Percentiles rank a stretch among this genome's conserved stretches.
These are phyloP conservation scores for Drosophila quadrilineata DNA, from an alignment of 1,140 invertebrate species.

Conservation along the genomic window DNA sequence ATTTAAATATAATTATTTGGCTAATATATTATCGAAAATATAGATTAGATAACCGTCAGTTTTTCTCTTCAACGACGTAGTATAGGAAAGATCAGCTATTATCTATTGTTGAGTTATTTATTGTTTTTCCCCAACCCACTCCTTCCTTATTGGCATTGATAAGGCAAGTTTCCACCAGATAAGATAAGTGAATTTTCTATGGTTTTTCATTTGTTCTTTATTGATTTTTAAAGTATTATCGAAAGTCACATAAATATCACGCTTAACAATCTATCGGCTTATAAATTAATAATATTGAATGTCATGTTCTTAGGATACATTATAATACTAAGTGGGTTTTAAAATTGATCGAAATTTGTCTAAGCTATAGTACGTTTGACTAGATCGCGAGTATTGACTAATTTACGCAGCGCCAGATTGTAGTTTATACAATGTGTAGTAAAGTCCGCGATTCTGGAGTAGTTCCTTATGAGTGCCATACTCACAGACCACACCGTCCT, in stretches of 20 bases:
- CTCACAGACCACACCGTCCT: constrained; percentile 87
- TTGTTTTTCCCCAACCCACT: too few relatives aligned
- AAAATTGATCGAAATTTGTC: constrained; percentile 56
- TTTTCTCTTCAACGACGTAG: too few relatives aligned
- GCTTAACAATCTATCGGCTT: neutral
- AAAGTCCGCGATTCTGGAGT: constrained; percentile 85
- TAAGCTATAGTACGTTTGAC: constrained; percentile 21
- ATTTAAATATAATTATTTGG: too few relatives aligned
- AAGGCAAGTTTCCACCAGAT: too few relatives aligned
- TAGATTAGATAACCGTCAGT: too few relatives aligned
- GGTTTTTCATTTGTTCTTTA: neutral
- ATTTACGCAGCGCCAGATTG: constrained; percentile 78
- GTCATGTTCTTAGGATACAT: constrained; percentile 21
- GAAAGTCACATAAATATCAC: neutral
- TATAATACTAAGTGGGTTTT: constrained; percentile 36
- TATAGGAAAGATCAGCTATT: too few relatives aligned
- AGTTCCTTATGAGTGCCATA: constrained; percentile 87
- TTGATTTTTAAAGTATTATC: neutral
- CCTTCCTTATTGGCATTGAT: too few relatives aligned
- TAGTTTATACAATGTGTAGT: constrained; percentile 87
- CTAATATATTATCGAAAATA: too few relatives aligned
- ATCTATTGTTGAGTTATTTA: neutral
- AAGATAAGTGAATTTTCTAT: neutral
- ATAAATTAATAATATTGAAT: neutral
- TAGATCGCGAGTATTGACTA: constrained; percentile 6